These are phyloP conservation scores for Rallus limicola DNA, from an alignment of 2,113 vertebrate genomes.

Conservation along the genomic window DNA sequence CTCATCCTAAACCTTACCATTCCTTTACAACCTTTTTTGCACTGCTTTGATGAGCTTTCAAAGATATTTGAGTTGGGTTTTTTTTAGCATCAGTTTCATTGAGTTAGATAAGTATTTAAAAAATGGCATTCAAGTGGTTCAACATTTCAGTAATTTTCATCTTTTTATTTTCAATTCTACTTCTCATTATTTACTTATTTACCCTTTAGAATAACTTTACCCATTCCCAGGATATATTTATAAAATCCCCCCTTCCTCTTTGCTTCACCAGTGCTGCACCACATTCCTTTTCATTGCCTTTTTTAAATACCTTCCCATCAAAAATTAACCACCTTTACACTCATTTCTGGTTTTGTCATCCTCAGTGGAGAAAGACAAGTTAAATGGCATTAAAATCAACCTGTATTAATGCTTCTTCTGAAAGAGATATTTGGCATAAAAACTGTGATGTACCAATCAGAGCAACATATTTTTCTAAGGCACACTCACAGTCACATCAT, in stretches of 20 bases:
- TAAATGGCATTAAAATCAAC: neutral
- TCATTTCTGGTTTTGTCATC: neutral
- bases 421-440: neutral
- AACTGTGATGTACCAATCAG: neutral
- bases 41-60: neutral
- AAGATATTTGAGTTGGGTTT: neutral
- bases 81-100: neutral
- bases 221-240: neutral
- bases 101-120: neutral
- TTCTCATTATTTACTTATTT: neutral
- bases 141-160: neutral
- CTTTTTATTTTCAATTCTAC: neutral
- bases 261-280: neutral
- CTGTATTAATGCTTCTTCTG: neutral
- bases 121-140: neutral
- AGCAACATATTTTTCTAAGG: neutral
- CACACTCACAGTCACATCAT: neutral
- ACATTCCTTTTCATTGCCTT: neutral
- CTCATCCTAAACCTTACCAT: neutral
- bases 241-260: neutral
- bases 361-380: neutral
- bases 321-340: neutral
- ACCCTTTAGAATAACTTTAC: neutral
- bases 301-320: neutral
- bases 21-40: neutral